Percentiles rank a stretch among this genome's conserved stretches.
These are phyloP conservation scores for Endomychus coccineus DNA, from an alignment of 2,888 invertebrate species.

Conservation along the genomic window DNA sequence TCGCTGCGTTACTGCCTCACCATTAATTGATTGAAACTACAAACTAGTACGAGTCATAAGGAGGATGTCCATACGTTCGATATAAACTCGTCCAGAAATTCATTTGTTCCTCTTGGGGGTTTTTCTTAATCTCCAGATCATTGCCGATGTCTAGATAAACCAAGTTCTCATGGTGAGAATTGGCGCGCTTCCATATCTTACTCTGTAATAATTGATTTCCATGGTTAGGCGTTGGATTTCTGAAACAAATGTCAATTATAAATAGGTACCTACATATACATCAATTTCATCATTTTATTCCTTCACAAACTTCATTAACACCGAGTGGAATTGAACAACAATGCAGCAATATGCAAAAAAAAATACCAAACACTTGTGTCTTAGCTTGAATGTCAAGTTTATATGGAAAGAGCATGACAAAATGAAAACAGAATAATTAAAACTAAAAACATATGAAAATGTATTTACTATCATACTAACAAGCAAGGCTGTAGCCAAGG, in stretches of 20 bases:
- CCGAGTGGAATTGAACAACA: no score
- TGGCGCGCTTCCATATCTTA: constrained; percentile 4
- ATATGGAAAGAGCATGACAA: no score
- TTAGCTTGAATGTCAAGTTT: no score
- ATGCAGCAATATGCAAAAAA: no score
- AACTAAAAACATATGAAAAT: no score
- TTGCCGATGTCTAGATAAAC: constrained; percentile 5
- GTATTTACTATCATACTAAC: no score
- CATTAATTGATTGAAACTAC: not conserved
- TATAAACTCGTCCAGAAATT: constrained; percentile 10
- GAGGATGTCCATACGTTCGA: constrained; percentile 8
- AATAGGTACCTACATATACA: not conserved
- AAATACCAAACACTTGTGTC: no score
- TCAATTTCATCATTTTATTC: constrained; percentile 1
- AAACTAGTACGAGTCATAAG: constrained; percentile 11
- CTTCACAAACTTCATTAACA: no score
- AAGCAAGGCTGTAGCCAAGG: no score
- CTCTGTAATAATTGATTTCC: constrained; percentile 7
- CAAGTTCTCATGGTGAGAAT: not conserved
- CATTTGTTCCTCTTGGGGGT: constrained; percentile 3
- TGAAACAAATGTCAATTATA: constrained; percentile 1
- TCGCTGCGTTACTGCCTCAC: no score
- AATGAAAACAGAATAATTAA: no score
- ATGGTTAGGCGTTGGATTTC: constrained; percentile 11
- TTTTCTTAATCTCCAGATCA: not conserved